phyloP scores from a whole-genome alignment of 2,113 vertebrate species.

The Apistogramma diplotaenia region DNA sequence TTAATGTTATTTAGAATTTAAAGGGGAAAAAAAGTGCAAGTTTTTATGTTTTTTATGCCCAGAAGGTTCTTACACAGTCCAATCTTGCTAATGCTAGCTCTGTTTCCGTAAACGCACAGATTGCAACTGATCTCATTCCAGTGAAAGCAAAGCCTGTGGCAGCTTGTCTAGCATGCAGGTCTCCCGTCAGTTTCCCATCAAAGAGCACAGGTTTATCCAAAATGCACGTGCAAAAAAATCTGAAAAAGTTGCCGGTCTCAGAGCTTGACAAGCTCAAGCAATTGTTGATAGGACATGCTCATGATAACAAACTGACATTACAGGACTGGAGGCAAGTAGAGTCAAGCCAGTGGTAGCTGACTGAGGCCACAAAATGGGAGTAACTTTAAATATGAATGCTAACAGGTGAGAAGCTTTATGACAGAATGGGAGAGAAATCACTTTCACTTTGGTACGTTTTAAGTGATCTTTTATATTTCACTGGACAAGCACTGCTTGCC shows the following conservation, averaged over 20 bases:
- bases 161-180: neutral
- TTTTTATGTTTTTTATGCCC: too few species aligned
- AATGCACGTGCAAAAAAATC: neutral
- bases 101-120: neutral
- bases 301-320: neutral
- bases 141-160: neutral
- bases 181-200: neutral
- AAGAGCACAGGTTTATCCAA: neutral
- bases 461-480: accelerated
- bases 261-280: neutral
- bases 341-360: neutral
- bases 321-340: neutral
- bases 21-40: neutral
- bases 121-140: neutral
- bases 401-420: too few species aligned
- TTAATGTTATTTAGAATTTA: neutral
- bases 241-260: neutral
- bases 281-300: neutral
- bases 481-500: neutral
- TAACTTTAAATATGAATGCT: neutral
- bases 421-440: neutral
- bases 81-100: neutral
- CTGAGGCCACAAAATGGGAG: neutral
- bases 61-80: too few species aligned
- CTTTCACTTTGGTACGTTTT: neutral